Evolutionary conservation across 2,888 invertebrate species (phyloP).

Genomic region (Tenthredo amoena): DNA sequence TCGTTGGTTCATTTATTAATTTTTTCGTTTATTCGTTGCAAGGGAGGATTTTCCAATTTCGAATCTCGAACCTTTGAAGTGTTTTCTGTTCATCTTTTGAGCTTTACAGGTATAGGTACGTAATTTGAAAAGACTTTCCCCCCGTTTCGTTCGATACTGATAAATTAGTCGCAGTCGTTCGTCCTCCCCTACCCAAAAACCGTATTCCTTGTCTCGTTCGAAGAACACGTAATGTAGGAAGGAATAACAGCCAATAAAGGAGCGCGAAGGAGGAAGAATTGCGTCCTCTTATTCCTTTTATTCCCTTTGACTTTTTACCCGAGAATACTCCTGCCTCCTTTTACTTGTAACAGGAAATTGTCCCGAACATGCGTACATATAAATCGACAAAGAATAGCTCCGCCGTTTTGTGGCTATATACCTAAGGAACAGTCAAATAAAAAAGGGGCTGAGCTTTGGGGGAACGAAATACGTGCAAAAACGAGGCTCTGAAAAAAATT

Average conservation of each 20-base stretch:
- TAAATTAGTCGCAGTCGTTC: not conserved
- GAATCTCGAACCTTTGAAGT: not conserved
- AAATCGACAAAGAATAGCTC: constrained; percentile 1
- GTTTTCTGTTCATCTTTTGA: not conserved
- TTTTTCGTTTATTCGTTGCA: not conserved
- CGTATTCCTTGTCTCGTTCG: not conserved
- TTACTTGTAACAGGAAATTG: not conserved
- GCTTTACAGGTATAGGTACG: not conserved
- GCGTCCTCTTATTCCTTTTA: not conserved
- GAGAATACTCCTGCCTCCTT: not conserved
- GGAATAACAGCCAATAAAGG: constrained; percentile 3
- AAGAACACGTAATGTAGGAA: not conserved
- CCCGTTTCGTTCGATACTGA: not conserved
- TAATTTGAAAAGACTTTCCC: not conserved
- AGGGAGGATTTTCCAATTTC: not conserved
- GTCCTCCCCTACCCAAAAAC: not conserved
- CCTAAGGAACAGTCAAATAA: not conserved
- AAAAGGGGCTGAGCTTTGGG: not conserved
- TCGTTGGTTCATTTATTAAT: not conserved
- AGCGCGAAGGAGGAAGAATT: not conserved
- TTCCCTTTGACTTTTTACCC: not conserved
- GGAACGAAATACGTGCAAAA: not conserved
- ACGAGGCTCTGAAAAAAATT: not conserved
- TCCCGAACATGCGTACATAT: not conserved
- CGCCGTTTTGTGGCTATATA: not conserved